Percentiles rank a stretch among this genome's conserved stretches.
These are phyloP conservation scores for Acronicta leporina DNA, from an alignment of 2,888 invertebrate genomes.

Conservation along the genomic window DNA sequence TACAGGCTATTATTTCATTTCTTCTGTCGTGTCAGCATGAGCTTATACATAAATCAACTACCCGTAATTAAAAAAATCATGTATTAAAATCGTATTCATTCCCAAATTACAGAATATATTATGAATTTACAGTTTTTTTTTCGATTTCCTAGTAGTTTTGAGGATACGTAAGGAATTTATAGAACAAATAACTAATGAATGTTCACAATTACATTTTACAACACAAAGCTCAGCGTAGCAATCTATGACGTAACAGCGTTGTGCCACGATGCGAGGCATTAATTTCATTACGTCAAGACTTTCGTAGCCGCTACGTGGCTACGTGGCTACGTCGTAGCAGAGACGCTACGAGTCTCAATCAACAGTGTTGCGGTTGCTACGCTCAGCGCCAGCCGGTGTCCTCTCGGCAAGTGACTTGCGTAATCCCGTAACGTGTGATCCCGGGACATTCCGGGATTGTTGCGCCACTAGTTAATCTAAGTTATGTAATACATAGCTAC, in stretches of 20 bases:
- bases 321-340: constrained; percentile 19
- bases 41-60: too few relatives aligned
- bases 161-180: background rate
- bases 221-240: constrained; percentile 5
- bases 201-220: background rate
- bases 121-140: too few relatives aligned
- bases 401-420: constrained; percentile 18
- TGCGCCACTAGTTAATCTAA: constrained; percentile 28
- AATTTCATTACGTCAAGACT: constrained; percentile 26
- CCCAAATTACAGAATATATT: too few relatives aligned
- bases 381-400: constrained; percentile 38
- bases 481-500: constrained; percentile 5
- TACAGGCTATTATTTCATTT: too few relatives aligned
- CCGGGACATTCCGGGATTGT: constrained; percentile 12
- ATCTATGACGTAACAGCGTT: constrained; percentile 18
- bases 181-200: background rate
- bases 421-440: constrained; percentile 6
- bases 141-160: too few relatives aligned
- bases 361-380: constrained; percentile 45
- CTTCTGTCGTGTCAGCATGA: too few relatives aligned
- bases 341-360: constrained; percentile 41
- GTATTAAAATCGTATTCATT: too few relatives aligned
- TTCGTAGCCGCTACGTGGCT: constrained; percentile 25
- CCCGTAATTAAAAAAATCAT: too few relatives aligned
- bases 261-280: constrained; percentile 10